Evolutionary conservation across 2,113 vertebrate genomes (phyloP).

Genomic region (Tringa solitaria): DNA sequence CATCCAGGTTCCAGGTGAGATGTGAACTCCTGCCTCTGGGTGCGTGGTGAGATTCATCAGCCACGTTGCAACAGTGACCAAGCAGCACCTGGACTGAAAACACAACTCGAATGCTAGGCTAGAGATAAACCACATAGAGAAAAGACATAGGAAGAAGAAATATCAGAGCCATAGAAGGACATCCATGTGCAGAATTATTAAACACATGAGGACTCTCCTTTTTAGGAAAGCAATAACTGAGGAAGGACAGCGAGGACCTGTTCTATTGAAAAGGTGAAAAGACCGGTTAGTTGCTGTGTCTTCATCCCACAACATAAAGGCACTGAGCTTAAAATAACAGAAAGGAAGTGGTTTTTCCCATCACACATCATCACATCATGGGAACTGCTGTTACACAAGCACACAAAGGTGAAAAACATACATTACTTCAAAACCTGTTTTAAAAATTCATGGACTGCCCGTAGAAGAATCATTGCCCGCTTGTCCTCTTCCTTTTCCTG

Average conservation of each 20-base stretch:
- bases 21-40: not conserved
- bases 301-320: not conserved
- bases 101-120: not conserved
- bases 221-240: not conserved
- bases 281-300: not conserved
- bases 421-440: not conserved
- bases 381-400: not conserved
- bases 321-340: not conserved
- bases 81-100: not conserved
- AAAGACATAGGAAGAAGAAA: not conserved
- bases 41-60: not conserved
- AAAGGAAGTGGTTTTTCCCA: not conserved
- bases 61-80: not conserved
- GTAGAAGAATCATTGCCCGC: not conserved
- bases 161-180: not conserved
- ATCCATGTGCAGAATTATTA: not conserved
- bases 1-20: accelerated
- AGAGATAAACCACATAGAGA: not conserved
- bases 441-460: not conserved
- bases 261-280: not conserved
- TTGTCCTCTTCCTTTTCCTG: not conserved
- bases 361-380: not conserved
- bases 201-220: not conserved
- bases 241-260: not conserved
- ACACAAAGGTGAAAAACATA: not conserved